A percentile compares a stretch with the other conserved stretches of the same genome.
phyloP scores from a whole-genome alignment of 2,113 vertebrate species.

The Etheostoma spectabile region DNA sequence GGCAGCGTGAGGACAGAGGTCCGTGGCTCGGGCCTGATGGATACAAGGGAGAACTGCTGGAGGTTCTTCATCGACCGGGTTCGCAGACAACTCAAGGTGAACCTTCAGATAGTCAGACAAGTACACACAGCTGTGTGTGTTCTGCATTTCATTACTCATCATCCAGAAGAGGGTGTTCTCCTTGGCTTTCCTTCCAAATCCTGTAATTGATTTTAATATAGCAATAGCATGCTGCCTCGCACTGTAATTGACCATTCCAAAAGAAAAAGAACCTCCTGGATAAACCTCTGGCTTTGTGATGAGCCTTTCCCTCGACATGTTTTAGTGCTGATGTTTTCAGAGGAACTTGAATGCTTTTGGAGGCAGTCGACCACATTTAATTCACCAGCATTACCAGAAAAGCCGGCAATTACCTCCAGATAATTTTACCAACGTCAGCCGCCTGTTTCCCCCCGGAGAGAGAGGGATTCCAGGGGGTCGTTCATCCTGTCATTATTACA shows the following conservation, averaged over 20 bases:
- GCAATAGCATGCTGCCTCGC: conserved; percentile 36
- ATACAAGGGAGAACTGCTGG: conserved; percentile 94
- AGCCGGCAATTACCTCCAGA: conserved; percentile 53
- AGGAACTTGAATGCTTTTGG: conserved; percentile 53
- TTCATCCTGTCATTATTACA: conserved; percentile 72
- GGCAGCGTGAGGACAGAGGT: conserved; percentile 89
- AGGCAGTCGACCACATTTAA: conserved; percentile 39
- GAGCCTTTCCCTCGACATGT: conserved; percentile 54
- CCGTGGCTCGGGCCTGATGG: conserved; percentile 87
- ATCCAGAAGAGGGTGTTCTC: conserved; percentile 29
- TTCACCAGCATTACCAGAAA: conserved; percentile 52
- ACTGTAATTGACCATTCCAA: conserved; percentile 43
- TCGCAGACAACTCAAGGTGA: conserved; percentile 92
- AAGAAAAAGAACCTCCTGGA: conserved; percentile 38
- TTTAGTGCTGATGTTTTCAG: conserved; percentile 52
- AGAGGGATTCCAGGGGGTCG: conserved; percentile 44
- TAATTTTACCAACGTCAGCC: conserved; percentile 44
- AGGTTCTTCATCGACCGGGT: conserved; percentile 94
- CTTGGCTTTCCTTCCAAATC: conserved; percentile 8
- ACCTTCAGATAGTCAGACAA: conserved; percentile 13
- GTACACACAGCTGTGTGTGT: background rate
- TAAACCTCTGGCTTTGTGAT: conserved; percentile 66
- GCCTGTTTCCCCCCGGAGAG: conserved; percentile 56
- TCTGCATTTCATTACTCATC: conserved; percentile 41
- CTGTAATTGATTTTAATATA: conserved; percentile 57